Percentiles rank a stretch among this genome's conserved stretches.
phyloP scores from a whole-genome alignment of 2,888 invertebrate species.

The Diarsia mendica region DNA sequence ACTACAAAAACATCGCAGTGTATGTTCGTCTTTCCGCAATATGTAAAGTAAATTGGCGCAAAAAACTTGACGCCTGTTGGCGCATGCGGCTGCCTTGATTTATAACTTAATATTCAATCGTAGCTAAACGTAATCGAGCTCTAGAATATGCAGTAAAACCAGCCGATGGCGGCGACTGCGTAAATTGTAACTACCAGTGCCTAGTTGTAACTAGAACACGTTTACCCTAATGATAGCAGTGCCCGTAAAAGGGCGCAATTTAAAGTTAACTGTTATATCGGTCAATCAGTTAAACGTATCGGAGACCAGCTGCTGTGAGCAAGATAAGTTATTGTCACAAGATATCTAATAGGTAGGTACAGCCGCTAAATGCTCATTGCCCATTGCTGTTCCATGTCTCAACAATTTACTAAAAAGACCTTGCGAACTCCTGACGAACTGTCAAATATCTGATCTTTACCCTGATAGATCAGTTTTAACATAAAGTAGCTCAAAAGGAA shows the following conservation, averaged over 20 bases:
- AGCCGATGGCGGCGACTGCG: conserved; percentile 34
- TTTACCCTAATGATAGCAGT: conserved; percentile 48
- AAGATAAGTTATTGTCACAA: conserved; percentile 14
- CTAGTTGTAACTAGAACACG: conserved; percentile 57
- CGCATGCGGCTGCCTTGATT: conserved; percentile 62
- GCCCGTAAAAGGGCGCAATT: conserved; percentile 60
- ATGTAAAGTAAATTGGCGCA: conserved; percentile 65
- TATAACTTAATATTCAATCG: conserved; percentile 71
- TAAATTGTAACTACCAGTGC: conserved; percentile 36
- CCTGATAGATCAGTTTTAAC: too few species aligned
- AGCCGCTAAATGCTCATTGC: not conserved
- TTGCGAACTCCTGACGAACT: not conserved
- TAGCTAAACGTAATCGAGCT: conserved; percentile 54
- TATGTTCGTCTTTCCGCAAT: conserved; percentile 23
- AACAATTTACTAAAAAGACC: not conserved
- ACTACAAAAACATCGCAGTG: conserved; percentile 16
- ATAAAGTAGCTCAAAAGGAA: not conserved
- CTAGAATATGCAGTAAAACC: conserved; percentile 50
- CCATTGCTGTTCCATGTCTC: not conserved
- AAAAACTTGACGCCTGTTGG: conserved; percentile 61
- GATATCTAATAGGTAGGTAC: not conserved
- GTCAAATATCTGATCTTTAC: not conserved
- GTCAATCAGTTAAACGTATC: conserved; percentile 52
- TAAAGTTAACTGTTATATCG: conserved; percentile 55
- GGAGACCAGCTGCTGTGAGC: conserved; percentile 16